Evolutionary conservation across 2,797 vertebrate species (phyloP).

Genomic region (Phrynocephalus vlangalii): DNA sequence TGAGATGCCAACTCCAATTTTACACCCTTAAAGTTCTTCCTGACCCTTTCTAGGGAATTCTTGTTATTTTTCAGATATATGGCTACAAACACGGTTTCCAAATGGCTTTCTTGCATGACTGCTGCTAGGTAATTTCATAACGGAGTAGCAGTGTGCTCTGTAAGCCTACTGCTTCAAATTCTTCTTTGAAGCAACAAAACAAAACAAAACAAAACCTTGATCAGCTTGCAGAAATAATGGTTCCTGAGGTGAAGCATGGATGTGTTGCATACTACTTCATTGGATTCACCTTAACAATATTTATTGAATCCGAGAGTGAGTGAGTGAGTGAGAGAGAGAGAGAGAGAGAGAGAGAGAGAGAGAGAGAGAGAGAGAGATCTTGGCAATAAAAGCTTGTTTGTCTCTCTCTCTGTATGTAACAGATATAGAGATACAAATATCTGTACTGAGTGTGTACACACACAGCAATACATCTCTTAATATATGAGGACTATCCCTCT

Average conservation of each 20-base stretch:
- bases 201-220: constrained; percentile 39
- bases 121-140: constrained; percentile 18
- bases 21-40: constrained; percentile 28
- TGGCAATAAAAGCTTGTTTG: neutral
- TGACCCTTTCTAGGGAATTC: neutral
- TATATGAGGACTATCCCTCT: neutral
- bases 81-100: constrained; percentile 30
- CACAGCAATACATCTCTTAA: neutral
- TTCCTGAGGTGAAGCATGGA: constrained; percentile 29
- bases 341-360: too few species aligned
- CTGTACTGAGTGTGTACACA: neutral
- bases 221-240: constrained; percentile 35
- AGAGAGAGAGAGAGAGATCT: constrained; percentile 8
- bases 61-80: neutral
- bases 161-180: constrained; percentile 39
- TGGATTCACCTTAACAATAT: neutral
- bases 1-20: neutral
- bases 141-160: constrained; percentile 32
- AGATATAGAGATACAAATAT: neutral
- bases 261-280: constrained; percentile 25
- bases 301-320: constrained; percentile 17
- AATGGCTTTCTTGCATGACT: constrained; percentile 41
- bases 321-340: too few species aligned
- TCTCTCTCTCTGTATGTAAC: too few species aligned
- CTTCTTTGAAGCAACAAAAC: constrained; percentile 52